Conservation (phyloP, 2,888 invertebrate species). For the Neoitamus cyanurus region DNA sequence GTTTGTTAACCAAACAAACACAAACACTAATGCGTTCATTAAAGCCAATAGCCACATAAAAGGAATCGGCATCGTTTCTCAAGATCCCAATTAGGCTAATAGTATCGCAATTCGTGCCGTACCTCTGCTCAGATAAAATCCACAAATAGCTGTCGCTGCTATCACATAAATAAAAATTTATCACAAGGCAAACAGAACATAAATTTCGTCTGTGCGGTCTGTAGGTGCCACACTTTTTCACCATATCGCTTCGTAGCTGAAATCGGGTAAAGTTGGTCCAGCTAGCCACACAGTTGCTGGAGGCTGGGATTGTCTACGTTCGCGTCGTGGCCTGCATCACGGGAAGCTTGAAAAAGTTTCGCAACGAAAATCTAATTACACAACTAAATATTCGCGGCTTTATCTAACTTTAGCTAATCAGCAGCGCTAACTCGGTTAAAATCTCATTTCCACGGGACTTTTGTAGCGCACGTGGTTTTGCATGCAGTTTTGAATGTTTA, state of each 20-base stretch:
- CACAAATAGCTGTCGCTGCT: not conserved
- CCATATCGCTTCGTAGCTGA: not conserved
- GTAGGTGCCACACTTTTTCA: not conserved
- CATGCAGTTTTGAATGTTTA: not conserved
- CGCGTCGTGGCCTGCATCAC: not conserved
- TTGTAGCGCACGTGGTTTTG: not conserved
- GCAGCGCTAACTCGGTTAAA: conserved; percentile 4
- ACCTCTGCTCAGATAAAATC: not conserved
- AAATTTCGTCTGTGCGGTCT: not conserved
- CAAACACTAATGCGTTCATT: too few species aligned
- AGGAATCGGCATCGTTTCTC: not conserved
- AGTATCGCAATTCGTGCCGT: not conserved
- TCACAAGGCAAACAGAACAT: not conserved
- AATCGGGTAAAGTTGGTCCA: not conserved
- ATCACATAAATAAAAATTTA: conserved; percentile 1
- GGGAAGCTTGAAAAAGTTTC: not conserved
- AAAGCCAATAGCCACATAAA: too few species aligned
- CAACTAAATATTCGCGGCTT: conserved; percentile 19
- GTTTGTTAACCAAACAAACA: too few species aligned
- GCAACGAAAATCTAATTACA: conserved; percentile 31
- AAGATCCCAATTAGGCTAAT: not conserved
- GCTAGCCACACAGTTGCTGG: not conserved
- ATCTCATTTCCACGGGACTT: not conserved
- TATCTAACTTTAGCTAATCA: conserved; percentile 15
- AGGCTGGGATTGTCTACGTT: not conserved